Base-by-base conservation (phyloP, 1,140 invertebrate species). In the Drosophila biarmipes region DNA sequence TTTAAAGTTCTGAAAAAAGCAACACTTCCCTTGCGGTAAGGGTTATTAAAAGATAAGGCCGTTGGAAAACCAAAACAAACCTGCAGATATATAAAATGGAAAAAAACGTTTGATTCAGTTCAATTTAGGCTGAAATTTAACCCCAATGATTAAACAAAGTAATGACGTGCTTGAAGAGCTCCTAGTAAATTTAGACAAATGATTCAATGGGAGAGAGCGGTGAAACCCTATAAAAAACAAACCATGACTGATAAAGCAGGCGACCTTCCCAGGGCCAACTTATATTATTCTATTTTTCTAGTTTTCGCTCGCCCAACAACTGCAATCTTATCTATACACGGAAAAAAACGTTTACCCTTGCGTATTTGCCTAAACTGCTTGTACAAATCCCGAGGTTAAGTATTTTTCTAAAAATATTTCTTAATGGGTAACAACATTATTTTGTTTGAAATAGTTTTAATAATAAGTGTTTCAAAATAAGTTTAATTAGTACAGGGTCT, bases 261-360 rank as follows among this genome's bases (percentile, higher is more conserved):
- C 82, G 81, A 86, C 82, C 82, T 86, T 86, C 78, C 48, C 49
- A 85, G 72, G 81, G 61, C 80, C 76, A 56, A 58, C 10, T 11
- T 53, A 45, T 53, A 15, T n/a, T n/a, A 19, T n/a, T 34, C 27
- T 35, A 31, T 35, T 51, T 51, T 43, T 24, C 11, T 61, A 29
- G 55, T 35, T 48, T n/a, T 38, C 43, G 29, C 35, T 19, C 21
- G 21, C 14, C n/a, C 29, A 31, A 45, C 11, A 29, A 40, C 14
- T 53, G 52, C 45, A 52, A 14, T 54, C 17, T 73, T 53, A 73
- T 75, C 53, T 53, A 7, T 52, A 34, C 63, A 67, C 57, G 8
- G 24, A 29, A 29, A 34, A 7, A 49, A n/a, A 34, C 6, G 6
- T 4, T 24, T 24, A 24, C 3, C 24, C 5, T 24, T 24, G 3